Percentiles rank a stretch among this genome's conserved stretches.
phyloP scores from a whole-genome alignment of 2,797 vertebrate genomes.

The Melanotaenia maccullochi region DNA sequence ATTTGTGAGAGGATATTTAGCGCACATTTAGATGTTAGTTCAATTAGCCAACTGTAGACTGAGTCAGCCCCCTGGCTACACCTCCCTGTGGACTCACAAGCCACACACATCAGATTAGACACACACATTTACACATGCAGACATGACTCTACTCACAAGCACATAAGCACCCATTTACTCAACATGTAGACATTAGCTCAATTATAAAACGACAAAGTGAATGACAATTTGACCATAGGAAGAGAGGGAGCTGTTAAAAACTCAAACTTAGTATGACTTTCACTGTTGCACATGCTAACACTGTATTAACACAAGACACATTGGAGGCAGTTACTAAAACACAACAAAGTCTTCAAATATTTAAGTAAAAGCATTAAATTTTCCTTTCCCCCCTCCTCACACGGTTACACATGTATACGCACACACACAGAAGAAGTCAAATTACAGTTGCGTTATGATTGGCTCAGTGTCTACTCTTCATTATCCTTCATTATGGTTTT shows the following conservation, averaged over 20 bases:
- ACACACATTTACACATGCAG: constrained; percentile 26
- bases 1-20: constrained; percentile 80
- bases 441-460: constrained; percentile 72
- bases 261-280: neutral
- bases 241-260: constrained; percentile 22
- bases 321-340: neutral
- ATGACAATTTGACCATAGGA: constrained; percentile 35
- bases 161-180: constrained; percentile 30
- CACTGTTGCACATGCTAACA: neutral
- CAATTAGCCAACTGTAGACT: constrained; percentile 70
- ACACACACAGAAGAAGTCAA: constrained; percentile 3
- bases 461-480: constrained; percentile 66
- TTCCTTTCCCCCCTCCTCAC: neutral
- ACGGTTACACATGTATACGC: constrained; percentile 14
- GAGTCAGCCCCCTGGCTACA: constrained; percentile 55
- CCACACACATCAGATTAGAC: constrained; percentile 45
- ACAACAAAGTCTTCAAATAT: constrained; percentile 2
- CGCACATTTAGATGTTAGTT: constrained; percentile 71
- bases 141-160: constrained; percentile 20
- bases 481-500: constrained; percentile 79
- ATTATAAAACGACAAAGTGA: constrained; percentile 58
- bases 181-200: constrained; percentile 50
- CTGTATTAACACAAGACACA: neutral
- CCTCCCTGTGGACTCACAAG: constrained; percentile 44
- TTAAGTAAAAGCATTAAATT: constrained; percentile 1